Evolutionary conservation across 2,113 vertebrate genomes (phyloP).

Genomic region (Corvus cornix): DNA sequence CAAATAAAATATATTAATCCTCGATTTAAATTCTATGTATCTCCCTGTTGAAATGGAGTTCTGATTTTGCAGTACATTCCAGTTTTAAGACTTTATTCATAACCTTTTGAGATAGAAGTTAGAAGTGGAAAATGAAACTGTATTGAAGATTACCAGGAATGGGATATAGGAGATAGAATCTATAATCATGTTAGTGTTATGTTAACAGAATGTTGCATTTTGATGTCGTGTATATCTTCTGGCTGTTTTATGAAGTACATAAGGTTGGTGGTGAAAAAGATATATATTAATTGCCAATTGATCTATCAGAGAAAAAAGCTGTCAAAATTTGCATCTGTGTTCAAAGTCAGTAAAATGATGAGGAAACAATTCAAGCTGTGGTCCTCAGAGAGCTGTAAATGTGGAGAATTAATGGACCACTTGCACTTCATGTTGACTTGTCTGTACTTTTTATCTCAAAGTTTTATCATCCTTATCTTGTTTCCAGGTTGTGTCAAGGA

Average conservation of each 20-base stretch:
- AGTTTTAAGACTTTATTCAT: background rate
- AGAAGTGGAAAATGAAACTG: background rate
- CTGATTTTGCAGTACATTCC: background rate
- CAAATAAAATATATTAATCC: background rate
- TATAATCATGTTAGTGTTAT: background rate
- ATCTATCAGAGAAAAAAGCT: background rate
- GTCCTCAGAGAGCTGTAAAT: background rate
- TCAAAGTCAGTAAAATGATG: background rate
- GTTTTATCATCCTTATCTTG: background rate
- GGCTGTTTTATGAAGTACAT: background rate
- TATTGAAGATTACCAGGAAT: background rate
- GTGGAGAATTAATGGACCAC: background rate
- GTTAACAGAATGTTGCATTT: background rate
- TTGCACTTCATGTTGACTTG: background rate
- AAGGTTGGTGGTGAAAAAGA: background rate
- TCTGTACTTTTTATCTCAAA: background rate
- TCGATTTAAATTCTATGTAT: accelerated
- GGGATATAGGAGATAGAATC: background rate
- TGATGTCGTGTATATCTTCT: background rate
- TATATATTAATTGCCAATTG: background rate
- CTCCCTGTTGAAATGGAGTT: background rate
- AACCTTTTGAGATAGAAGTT: background rate
- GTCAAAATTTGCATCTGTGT: background rate
- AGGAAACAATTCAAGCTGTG: background rate
- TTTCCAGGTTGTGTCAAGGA: background rate